Evolutionary conservation across 2,888 invertebrate species (phyloP), one percentile per base, ranked within the genome.

Genomic region (Xylophagus ater): DNA sequence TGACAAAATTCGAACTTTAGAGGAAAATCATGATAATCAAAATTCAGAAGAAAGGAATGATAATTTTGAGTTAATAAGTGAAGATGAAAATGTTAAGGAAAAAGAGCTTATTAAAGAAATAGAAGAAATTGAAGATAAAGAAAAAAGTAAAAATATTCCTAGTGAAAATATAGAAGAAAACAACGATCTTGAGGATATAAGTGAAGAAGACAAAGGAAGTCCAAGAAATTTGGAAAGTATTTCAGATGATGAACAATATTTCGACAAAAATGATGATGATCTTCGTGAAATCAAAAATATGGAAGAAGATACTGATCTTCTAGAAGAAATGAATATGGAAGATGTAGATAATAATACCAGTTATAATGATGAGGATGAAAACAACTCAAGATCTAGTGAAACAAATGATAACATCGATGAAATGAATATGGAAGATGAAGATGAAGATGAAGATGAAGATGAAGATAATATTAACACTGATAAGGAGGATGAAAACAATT

Each of bases 31-130:
- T 2, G 13, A 24, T 19, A 21, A 15, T 30, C n/a, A n/a, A n/a
- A n/a, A n/a, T n/a, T n/a, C n/a, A n/a, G 14, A 29, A 21, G 29
- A 33, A 33, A 17, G 12, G 9, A 2, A 9, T 30, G 37, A 29
- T 15, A n/a, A 24, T n/a, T n/a, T n/a, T 25, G 25, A 18, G 7
- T 17, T 18, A 19, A n/a, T 28, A 10, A 36, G 29, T 20, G 26
- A 32, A 4, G 26, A 38, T 38, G 38, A 38, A 4, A 32, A 32
- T 32, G 33, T n/a, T n/a, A n/a, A n/a, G n/a, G n/a, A n/a, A n/a
- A n/a, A 21, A 8, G 20, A 21, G 12, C n/a, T 26, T 4, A 20
- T 33, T 14, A 8, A 19, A 13, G 12, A 10, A 18, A 19, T 18
- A 9, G 13, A 18, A 21, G 23, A 4, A 21, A 21, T 5, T 13